These are phyloP conservation scores for Galleria mellonella DNA, from an alignment of 1,140 invertebrate genomes.

Conservation along the genomic window DNA sequence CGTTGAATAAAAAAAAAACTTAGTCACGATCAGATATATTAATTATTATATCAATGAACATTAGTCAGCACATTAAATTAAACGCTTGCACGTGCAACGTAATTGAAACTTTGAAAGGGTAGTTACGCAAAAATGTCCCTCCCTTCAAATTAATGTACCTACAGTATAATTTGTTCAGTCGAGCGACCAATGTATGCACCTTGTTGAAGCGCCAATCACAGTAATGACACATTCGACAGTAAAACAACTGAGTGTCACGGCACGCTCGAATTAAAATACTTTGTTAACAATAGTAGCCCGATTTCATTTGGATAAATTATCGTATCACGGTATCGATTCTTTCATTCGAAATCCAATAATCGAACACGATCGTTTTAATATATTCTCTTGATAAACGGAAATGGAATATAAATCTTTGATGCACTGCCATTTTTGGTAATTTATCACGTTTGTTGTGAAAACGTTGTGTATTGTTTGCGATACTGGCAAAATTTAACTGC, in stretches of 20 bases:
- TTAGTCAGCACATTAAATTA: constrained; percentile 3
- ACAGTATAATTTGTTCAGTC: constrained; percentile 3
- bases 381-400: constrained; percentile 36
- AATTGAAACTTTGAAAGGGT: constrained; percentile 4
- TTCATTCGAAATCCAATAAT: constrained; percentile 26
- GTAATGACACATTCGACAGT: constrained; percentile 11
- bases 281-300: too few species aligned
- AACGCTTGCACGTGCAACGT: background rate
- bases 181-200: constrained; percentile 28
- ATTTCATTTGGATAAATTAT: constrained; percentile 36
- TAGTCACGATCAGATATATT: too few species aligned
- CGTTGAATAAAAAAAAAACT: too few species aligned
- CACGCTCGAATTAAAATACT: too few species aligned
- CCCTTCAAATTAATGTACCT: background rate
- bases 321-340: constrained; percentile 45
- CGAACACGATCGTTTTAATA: constrained; percentile 42
- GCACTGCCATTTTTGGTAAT: constrained; percentile 36
- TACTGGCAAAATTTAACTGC: background rate
- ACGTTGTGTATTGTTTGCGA: constrained; percentile 4
- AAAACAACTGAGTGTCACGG: constrained; percentile 28
- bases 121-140: background rate
- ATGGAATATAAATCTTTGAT: constrained; percentile 50
- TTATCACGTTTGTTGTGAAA: constrained; percentile 25
- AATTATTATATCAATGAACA: background rate
- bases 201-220: constrained; percentile 34